Conservation (phyloP, 2,113 vertebrate species). For the Tonatia bakeri region DNA sequence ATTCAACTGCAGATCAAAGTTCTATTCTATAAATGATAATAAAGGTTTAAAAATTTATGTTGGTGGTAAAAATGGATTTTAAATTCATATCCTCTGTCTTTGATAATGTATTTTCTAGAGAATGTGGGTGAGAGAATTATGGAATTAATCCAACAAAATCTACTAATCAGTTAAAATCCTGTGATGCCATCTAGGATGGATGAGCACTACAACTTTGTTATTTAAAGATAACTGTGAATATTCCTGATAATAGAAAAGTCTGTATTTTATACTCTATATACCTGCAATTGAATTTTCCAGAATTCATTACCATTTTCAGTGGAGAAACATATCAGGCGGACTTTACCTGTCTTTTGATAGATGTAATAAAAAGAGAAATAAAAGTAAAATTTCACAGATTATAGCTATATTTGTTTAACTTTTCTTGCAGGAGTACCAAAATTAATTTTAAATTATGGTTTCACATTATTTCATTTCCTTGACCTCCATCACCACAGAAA, state of each 20-base stretch:
- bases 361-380: neutral
- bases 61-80: slow-evolving; percentile 4
- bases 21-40: neutral
- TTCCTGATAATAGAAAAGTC: neutral
- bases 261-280: neutral
- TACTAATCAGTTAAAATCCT: neutral
- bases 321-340: neutral
- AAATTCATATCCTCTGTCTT: neutral
- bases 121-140: neutral
- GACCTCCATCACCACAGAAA: neutral
- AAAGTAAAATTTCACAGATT: neutral
- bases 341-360: neutral
- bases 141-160: neutral
- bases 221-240: neutral
- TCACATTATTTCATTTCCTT: slow-evolving; percentile 64
- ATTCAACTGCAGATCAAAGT: neutral
- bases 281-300: neutral
- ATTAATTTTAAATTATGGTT: slow-evolving; percentile 63
- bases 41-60: neutral
- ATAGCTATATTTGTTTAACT: neutral
- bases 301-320: neutral
- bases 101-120: neutral
- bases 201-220: neutral
- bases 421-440: neutral
- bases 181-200: neutral